These are phyloP conservation scores for Drosophila anomalipes DNA, from an alignment of 2,888 invertebrate genomes.

Conservation along the genomic window DNA sequence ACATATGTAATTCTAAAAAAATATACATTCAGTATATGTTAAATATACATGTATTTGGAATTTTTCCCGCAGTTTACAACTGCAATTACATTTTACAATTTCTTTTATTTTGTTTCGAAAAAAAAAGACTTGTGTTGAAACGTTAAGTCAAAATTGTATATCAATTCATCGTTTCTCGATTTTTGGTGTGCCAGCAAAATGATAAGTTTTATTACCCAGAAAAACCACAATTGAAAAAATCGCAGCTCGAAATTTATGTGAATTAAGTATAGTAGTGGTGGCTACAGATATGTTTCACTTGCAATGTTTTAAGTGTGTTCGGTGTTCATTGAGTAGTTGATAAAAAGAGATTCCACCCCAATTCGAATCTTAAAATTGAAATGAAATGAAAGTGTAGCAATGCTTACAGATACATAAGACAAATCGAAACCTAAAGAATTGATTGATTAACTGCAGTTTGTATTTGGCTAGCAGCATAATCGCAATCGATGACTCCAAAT, in stretches of 20 bases:
- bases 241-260: background rate
- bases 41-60: conserved; percentile 37
- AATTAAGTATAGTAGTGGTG: background rate
- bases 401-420: background rate
- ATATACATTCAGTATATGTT: conserved; percentile 43
- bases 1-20: conserved; percentile 33
- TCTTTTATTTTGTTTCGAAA: background rate
- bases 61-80: conserved; percentile 38
- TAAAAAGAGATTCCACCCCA: background rate
- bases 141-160: background rate
- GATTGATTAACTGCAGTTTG: background rate
- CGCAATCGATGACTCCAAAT: background rate
- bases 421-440: background rate
- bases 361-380: background rate
- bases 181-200: background rate
- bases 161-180: background rate
- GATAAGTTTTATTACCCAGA: background rate
- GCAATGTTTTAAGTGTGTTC: background rate
- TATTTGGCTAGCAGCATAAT: background rate
- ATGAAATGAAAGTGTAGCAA: background rate
- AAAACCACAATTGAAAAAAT: background rate
- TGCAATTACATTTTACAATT: conserved; percentile 2
- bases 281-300: background rate
- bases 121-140: background rate
- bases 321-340: background rate